Conservation (phyloP, 2,797 vertebrate genomes). For the Pseudotriccus pelzelni region DNA sequence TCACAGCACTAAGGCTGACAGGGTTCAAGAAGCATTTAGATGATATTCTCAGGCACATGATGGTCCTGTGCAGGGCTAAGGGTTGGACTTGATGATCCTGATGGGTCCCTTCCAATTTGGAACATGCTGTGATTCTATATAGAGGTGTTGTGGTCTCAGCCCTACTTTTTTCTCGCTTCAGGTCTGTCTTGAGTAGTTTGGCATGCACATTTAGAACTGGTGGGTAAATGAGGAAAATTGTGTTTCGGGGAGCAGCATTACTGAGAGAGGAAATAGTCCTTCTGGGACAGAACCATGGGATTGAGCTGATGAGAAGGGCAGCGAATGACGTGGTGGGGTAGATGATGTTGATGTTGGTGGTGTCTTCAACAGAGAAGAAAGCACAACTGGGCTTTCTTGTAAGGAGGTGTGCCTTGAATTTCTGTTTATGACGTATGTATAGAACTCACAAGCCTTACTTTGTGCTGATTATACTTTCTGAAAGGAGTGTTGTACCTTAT, state of each 20-base stretch:
- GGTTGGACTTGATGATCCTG: neutral
- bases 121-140: neutral
- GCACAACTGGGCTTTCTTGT: neutral
- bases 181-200: neutral
- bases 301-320: neutral
- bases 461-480: neutral
- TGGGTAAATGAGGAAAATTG: neutral
- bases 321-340: neutral
- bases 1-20: neutral
- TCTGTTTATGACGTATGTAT: neutral
- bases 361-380: neutral
- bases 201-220: neutral
- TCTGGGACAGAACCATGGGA: neutral
- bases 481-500: neutral
- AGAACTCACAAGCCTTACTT: neutral
- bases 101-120: neutral
- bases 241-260: neutral
- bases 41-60: neutral
- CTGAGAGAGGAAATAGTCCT: neutral
- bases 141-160: neutral
- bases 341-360: neutral
- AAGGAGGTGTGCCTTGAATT: neutral
- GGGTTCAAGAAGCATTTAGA: neutral
- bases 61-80: neutral
- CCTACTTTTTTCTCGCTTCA: neutral